Conservation (phyloP, 2,797 vertebrate species). For the Cyprinodon diabolis region DNA sequence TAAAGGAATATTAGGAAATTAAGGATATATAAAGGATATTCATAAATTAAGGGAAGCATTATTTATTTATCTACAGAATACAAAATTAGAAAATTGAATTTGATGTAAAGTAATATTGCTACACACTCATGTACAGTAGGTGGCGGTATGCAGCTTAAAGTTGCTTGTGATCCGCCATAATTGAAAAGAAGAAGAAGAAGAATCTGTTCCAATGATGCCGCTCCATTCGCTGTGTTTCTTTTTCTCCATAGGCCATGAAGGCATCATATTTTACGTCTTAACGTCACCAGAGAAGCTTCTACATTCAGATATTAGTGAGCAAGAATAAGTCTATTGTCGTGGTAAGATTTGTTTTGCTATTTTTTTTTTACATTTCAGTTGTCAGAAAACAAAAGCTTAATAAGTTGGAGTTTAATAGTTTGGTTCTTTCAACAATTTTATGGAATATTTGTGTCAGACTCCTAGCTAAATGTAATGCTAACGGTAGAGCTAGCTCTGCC, state of each 20-base stretch:
- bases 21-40: too few species aligned
- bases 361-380: neutral
- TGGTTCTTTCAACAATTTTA: neutral
- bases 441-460: neutral
- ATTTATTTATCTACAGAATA: too few species aligned
- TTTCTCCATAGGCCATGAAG: constrained; percentile 30
- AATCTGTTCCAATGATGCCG: too few species aligned
- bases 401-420: neutral
- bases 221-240: neutral
- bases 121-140: too few species aligned
- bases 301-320: constrained; percentile 28
- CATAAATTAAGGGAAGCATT: too few species aligned
- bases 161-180: too few species aligned
- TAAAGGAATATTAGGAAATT: too few species aligned
- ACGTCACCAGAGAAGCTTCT: constrained; percentile 54
- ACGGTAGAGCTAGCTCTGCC: constrained; percentile 44
- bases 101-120: too few species aligned
- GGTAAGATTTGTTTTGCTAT: constrained; percentile 48
- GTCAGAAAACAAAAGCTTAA: neutral
- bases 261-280: constrained; percentile 32
- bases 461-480: constrained; percentile 36
- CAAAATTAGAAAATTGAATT: too few species aligned
- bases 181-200: too few species aligned
- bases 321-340: constrained; percentile 32
- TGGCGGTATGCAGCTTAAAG: too few species aligned